Base-by-base conservation (phyloP, 2,888 invertebrate species). In the Lutraria lutraria region DNA sequence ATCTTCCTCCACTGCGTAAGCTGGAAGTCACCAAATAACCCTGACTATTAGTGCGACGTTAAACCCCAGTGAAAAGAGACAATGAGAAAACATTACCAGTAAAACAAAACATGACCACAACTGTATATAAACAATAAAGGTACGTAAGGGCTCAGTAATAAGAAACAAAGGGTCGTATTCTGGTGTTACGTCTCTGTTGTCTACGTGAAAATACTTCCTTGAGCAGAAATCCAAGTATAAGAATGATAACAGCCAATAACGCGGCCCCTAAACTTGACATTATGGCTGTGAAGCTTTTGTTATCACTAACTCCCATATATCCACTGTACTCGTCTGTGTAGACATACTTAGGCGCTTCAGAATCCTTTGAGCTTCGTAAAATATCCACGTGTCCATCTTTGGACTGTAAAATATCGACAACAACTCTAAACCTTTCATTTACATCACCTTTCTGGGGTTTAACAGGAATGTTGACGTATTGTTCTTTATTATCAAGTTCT, bases 131-230 rank as follows among this genome's bases (percentile, higher is more conserved):
- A 8, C 21, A 19, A 4, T 8, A 13, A 25, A 12, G 1, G 3
- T n/a, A 68, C n/a, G 12, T 25, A 68, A 25, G 0, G 25, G n/a
- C 6, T 88, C 52, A 88, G 29, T 85, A 88, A 54, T 81, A 85
- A 21, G 88, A 88, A 21, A 84, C 43, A 31, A 84, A 88, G 0
- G 88, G 88, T 81, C 88, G 60, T 52, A 88, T 88, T 85, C 88
- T 52, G 16, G 85, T 84, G 52, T 88, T 84, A 19, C 88, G 80
- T 43, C 84, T 54, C 16, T 84, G 68, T 43, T 81, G 80, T 53
- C 81, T 52, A 34, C 85, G 56, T 0, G 85, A 85, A 80, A 88
- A 81, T 12, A 88, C 34, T 34, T 88, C 88, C 10, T 81, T 81
- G 81, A 88, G 72, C 76, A 88, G 68, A 76, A 88, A 88, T 72